Evolutionary conservation across 2,797 vertebrate genomes (phyloP).

Genomic region (Lacerta bilineata): DNA sequence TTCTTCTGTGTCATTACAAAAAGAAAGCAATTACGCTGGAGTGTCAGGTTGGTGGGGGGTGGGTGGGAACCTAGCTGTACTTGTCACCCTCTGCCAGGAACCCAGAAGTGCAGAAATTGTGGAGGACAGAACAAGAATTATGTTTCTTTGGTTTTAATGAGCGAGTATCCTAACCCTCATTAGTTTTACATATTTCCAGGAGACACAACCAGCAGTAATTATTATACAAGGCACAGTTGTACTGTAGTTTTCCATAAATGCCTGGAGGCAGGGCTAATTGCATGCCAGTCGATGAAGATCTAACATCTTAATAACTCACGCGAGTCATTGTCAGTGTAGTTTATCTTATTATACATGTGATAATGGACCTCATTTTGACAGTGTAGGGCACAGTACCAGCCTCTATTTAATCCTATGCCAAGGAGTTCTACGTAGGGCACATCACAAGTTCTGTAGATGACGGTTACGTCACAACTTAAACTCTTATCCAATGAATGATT

Average conservation of each 20-base stretch:
- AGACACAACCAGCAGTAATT: slow-evolving; percentile 21
- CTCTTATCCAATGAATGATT: background rate
- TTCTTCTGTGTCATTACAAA: background rate
- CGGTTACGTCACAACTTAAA: background rate
- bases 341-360: background rate
- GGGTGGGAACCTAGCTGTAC: background rate
- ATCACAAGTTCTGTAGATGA: background rate
- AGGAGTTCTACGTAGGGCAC: background rate
- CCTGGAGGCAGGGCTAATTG: background rate
- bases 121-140: slow-evolving; percentile 18
- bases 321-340: background rate
- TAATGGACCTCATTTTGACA: background rate
- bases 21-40: background rate
- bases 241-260: background rate
- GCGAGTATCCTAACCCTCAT: slow-evolving; percentile 4
- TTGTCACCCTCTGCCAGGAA: slow-evolving; percentile 7
- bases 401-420: background rate
- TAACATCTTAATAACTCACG: background rate
- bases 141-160: slow-evolving; percentile 39
- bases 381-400: background rate
- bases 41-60: background rate
- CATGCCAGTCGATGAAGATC: background rate
- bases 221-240: slow-evolving; percentile 21
- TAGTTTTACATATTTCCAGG: slow-evolving; percentile 47
- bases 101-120: slow-evolving; percentile 5